Evolutionary conservation across 92 coral and sea anemone genomes (phyloP).

Genomic region (Epizoanthus rinbou): DNA sequence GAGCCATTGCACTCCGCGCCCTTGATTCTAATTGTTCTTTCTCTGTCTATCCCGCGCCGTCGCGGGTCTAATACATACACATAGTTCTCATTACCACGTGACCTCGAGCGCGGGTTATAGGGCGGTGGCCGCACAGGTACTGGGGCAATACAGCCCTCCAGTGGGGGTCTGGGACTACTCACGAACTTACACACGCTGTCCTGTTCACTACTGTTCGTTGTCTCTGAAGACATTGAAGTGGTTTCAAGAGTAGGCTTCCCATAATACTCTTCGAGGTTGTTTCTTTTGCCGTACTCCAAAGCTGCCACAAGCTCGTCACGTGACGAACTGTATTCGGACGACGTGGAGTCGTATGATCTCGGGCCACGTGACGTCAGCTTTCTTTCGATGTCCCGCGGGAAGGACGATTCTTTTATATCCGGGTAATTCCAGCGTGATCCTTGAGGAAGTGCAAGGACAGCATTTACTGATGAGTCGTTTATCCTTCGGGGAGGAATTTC

Average conservation of each 20-base stretch:
- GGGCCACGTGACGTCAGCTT: conserved; percentile 76
- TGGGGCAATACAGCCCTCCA: conserved; percentile 82
- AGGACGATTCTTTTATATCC: conserved; percentile 73
- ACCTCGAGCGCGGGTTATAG: conserved; percentile 73
- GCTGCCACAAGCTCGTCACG: conserved; percentile 98
- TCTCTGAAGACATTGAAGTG: conserved; percentile 89
- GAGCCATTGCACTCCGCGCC: conserved; percentile 62
- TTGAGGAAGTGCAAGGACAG: conserved; percentile 25
- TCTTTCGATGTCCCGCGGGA: conserved; percentile 71
- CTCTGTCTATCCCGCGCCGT: conserved; percentile 50
- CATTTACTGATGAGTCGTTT: background rate
- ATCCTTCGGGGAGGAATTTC: conserved; percentile 28
- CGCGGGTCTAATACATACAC: conserved; percentile 77
- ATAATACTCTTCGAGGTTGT: conserved; percentile 91
- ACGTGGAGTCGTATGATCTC: conserved; percentile 96
- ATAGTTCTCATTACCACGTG: conserved; percentile 82
- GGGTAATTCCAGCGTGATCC: conserved; percentile 59
- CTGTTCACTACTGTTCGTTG: conserved; percentile 95
- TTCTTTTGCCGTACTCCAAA: conserved; percentile 92
- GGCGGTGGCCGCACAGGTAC: conserved; percentile 77
- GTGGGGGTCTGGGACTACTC: conserved; percentile 82
- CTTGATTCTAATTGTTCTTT: conserved; percentile 46
- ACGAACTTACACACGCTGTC: conserved; percentile 97
- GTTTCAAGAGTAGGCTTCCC: conserved; percentile 98
- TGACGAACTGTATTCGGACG: conserved; percentile 98